Conservation (phyloP, 2,797 vertebrate species). For the Karalla daura region DNA sequence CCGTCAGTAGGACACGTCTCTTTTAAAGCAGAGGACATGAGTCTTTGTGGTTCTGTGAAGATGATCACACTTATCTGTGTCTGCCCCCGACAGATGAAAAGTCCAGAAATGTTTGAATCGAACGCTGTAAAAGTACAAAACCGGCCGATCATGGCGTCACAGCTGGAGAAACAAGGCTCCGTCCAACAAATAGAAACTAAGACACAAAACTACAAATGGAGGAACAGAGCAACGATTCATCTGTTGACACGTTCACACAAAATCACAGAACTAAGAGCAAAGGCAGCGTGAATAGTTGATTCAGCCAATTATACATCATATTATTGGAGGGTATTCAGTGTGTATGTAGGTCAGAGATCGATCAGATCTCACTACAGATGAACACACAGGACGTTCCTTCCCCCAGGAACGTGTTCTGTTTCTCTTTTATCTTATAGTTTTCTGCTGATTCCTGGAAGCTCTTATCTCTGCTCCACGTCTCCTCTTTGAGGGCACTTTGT, state of each 20-base stretch:
- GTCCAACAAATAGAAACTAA: no score
- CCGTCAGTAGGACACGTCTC: slow-evolving; percentile 65
- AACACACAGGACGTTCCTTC: no score
- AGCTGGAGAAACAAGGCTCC: not conserved
- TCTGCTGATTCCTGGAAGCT: not conserved
- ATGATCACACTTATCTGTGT: no score
- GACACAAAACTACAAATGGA: not conserved
- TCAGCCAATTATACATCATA: not conserved
- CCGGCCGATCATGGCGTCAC: not conserved
- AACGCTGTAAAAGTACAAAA: not conserved
- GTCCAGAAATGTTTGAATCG: no score
- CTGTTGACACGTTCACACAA: not conserved
- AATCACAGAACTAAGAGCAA: not conserved
- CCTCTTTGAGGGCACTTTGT: not conserved
- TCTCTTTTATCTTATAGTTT: not conserved
- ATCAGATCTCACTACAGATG: no score
- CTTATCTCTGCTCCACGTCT: not conserved
- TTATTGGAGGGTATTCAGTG: not conserved
- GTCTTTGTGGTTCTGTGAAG: no score
- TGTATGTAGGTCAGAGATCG: no score
- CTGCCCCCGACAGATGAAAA: no score
- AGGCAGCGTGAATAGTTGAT: not conserved
- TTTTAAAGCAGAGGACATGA: slow-evolving; percentile 33
- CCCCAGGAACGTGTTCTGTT: no score
- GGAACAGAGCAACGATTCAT: not conserved